Percentiles rank a stretch among this genome's conserved stretches.
Evolutionary conservation across 2,888 invertebrate species (phyloP).

Genomic region (Eudasyphora cyanicolor): DNA sequence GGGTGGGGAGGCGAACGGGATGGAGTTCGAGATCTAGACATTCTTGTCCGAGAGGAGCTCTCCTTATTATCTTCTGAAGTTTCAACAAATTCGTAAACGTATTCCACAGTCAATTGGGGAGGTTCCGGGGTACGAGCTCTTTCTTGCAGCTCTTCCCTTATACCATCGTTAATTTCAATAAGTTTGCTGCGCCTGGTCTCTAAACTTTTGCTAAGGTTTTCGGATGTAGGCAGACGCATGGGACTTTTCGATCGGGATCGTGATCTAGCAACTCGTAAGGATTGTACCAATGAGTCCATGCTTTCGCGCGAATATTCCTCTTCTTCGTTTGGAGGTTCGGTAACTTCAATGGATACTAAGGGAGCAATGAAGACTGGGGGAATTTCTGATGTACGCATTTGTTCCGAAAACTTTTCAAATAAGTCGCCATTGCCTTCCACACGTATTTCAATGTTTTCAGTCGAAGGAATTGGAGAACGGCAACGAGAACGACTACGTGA

Average conservation of each 20-base stretch:
- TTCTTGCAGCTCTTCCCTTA: conserved; percentile 69
- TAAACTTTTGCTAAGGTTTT: conserved; percentile 71
- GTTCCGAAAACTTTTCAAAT: background rate
- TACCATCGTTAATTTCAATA: conserved; percentile 72
- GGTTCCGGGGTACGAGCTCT: conserved; percentile 70
- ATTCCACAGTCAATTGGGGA: conserved; percentile 64
- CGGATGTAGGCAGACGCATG: conserved; percentile 67
- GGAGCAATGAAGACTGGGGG: conserved; percentile 8
- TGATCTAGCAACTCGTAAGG: conserved; percentile 60
- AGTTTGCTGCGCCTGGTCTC: conserved; percentile 69
- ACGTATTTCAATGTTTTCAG: background rate
- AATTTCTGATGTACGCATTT: background rate
- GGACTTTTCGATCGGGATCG: conserved; percentile 64
- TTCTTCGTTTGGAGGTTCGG: background rate
- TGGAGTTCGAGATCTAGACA: conserved; percentile 55
- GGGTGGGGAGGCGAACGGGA: conserved; percentile 51
- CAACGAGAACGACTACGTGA: conserved; percentile 62
- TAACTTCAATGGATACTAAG: conserved; percentile 19
- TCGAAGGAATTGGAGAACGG: conserved; percentile 51
- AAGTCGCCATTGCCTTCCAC: too few species aligned
- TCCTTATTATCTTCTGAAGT: conserved; percentile 31
- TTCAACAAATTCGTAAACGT: conserved; percentile 67
- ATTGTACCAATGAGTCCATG: conserved; percentile 61
- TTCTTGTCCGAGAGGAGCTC: background rate
- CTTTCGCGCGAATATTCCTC: conserved; percentile 48